phyloP scores from a whole-genome alignment of 2,113 vertebrate genomes.

The Cricetomys ansorgei region DNA sequence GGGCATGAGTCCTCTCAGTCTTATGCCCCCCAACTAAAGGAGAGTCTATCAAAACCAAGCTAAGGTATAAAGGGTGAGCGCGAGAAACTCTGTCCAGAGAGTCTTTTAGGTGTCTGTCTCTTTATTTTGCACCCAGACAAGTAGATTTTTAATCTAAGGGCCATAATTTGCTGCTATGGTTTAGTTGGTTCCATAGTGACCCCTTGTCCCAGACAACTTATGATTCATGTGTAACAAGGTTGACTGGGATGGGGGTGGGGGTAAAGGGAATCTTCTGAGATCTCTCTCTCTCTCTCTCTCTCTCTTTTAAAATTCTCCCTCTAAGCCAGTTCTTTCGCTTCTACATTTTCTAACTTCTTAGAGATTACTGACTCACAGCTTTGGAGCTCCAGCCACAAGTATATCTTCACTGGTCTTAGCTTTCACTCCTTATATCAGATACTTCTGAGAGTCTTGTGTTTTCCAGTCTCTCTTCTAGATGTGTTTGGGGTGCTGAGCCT shows the following conservation, averaged over 20 bases:
- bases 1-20: background rate
- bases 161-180: background rate
- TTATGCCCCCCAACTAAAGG: background rate
- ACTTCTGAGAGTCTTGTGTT: background rate
- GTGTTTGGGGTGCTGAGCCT: background rate
- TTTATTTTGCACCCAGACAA: background rate
- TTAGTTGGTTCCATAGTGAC: background rate
- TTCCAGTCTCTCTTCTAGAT: background rate
- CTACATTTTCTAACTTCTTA: background rate
- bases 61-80: background rate
- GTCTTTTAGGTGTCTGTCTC: background rate
- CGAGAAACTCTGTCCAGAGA: background rate
- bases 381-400: background rate
- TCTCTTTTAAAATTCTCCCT: background rate
- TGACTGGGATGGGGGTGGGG: background rate
- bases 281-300: background rate
- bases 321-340: background rate
- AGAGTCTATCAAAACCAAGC: background rate
- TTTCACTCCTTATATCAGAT: background rate
- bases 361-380: background rate
- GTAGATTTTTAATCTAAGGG: background rate
- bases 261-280: background rate
- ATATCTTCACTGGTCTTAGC: background rate
- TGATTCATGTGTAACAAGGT: background rate
- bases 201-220: background rate